These are phyloP conservation scores for Cossypha caffra DNA, from an alignment of 2,797 vertebrate species.

Conservation along the genomic window DNA sequence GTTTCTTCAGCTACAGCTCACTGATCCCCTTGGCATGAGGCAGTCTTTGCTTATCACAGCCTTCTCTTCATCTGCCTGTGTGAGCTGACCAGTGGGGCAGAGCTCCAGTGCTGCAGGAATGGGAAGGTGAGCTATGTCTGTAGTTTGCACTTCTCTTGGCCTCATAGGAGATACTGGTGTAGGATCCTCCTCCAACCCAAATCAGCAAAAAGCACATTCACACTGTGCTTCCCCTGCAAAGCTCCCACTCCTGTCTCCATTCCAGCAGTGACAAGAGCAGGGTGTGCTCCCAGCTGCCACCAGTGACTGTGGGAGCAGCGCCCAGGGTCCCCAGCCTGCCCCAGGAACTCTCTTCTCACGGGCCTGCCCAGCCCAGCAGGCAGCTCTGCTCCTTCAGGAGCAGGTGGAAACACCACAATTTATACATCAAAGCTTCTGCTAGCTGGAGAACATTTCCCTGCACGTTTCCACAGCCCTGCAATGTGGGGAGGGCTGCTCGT, in stretches of 20 bases:
- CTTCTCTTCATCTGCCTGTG: background rate
- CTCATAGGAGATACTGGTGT: background rate
- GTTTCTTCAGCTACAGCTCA: background rate
- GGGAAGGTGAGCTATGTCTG: background rate
- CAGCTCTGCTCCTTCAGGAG: constrained; percentile 23
- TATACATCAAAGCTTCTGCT: constrained; percentile 34
- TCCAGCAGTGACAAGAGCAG: background rate
- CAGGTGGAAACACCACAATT: background rate
- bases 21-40: background rate
- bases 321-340: background rate
- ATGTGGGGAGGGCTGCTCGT: accelerated
- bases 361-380: background rate
- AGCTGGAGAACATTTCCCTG: background rate
- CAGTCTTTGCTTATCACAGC: background rate
- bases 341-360: background rate
- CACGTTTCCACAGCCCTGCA: background rate
- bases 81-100: background rate
- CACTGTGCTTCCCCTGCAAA: background rate
- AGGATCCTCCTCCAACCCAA: background rate
- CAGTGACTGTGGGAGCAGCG: background rate
- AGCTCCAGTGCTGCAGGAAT: background rate
- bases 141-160: background rate
- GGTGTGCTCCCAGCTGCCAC: background rate
- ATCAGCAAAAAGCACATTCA: background rate
- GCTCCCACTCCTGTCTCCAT: background rate